These are phyloP conservation scores for Laticauda colubrina DNA, from an alignment of 2,113 vertebrate species.

Conservation along the genomic window DNA sequence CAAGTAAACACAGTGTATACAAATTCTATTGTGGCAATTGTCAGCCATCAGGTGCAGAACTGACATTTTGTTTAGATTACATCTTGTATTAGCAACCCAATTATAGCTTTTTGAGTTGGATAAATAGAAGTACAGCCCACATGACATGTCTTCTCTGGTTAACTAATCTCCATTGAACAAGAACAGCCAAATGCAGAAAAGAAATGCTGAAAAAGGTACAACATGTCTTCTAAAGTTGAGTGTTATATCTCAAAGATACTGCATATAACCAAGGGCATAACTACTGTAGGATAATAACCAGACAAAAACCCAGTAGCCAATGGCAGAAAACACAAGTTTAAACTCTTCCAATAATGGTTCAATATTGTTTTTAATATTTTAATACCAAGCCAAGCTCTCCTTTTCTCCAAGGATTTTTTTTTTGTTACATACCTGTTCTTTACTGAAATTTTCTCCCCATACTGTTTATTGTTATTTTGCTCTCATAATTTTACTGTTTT, in stretches of 20 bases:
- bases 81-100: conserved; percentile 24
- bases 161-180: not conserved
- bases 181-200: conserved; percentile 9
- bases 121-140: not conserved
- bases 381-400: not conserved
- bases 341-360: not conserved
- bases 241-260: not conserved
- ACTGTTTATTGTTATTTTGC: not conserved
- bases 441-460: not conserved
- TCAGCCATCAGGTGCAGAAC: conserved; percentile 8
- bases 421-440: not conserved
- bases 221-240: not conserved
- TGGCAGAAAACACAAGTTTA: not conserved
- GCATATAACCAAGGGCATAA: not conserved
- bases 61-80: conserved; percentile 32
- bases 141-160: conserved; percentile 2
- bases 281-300: not conserved
- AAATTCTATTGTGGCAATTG: conserved; percentile 35
- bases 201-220: not conserved
- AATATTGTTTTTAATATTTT: not conserved
- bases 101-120: conserved; percentile 29
- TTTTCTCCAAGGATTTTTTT: not conserved
- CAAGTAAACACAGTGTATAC: conserved; percentile 14
- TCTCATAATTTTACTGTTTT: not conserved
- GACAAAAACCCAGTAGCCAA: not conserved